Conservation (phyloP, 2,888 invertebrate species). For the Pardosa pseudoannulata region DNA sequence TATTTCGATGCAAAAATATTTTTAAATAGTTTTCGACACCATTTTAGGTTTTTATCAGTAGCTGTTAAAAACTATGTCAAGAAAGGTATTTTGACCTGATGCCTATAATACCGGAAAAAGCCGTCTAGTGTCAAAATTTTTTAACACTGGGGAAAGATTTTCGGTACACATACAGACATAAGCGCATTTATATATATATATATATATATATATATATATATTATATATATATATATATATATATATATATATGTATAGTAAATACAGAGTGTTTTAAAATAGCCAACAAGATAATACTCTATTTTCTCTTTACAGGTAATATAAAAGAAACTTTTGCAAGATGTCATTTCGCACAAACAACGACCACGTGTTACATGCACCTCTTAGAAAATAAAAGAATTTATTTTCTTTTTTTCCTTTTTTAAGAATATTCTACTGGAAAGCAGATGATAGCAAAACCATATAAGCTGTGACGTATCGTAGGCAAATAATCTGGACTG, state of each 20-base stretch:
- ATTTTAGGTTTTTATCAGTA: no score
- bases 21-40: no score
- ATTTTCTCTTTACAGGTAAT: background rate
- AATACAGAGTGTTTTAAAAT: background rate
- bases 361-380: conserved; percentile 33
- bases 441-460: background rate
- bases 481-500: background rate
- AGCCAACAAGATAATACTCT: background rate
- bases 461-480: background rate
- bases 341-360: conserved; percentile 57
- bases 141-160: no score
- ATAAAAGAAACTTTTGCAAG: background rate
- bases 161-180: no score
- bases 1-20: no score
- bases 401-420: conserved; percentile 18
- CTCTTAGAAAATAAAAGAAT: conserved; percentile 18
- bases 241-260: no score
- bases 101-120: no score
- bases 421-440: background rate
- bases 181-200: no score
- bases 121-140: no score
- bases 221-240: background rate
- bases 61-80: no score
- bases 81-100: no score
- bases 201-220: no score